Evolutionary conservation across 2,797 vertebrate genomes (phyloP).

Genomic region (Oophaga sylvatica): DNA sequence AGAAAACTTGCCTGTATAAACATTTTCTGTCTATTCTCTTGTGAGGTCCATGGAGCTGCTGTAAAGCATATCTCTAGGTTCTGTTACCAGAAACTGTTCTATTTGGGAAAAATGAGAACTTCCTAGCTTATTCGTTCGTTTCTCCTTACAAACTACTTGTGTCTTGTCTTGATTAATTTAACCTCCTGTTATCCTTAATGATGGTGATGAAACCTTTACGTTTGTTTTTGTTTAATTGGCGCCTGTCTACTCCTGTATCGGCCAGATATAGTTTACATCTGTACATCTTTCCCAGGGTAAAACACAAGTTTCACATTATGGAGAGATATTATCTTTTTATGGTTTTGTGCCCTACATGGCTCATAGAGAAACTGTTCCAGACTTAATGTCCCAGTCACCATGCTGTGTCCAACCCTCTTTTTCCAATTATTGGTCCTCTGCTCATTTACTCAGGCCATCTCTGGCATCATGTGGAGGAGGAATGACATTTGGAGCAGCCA

Average conservation of each 20-base stretch:
- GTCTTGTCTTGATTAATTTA: not conserved
- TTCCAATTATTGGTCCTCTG: not conserved
- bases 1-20: too few species aligned
- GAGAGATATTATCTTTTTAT: not conserved
- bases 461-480: not conserved
- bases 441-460: not conserved
- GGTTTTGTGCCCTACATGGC: not conserved
- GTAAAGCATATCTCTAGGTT: too few species aligned
- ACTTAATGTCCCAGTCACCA: not conserved
- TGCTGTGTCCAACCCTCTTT: not conserved
- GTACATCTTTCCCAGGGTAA: not conserved
- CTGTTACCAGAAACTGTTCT: too few species aligned
- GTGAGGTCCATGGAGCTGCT: too few species aligned
- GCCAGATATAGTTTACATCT: not conserved
- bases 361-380: not conserved
- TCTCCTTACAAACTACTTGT: not conserved
- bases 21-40: too few species aligned
- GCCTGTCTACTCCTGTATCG: not conserved
- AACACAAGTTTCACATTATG: not conserved
- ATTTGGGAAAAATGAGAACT: too few species aligned
- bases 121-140: too few species aligned
- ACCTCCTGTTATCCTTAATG: not conserved
- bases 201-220: not conserved
- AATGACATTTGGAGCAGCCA: not conserved
- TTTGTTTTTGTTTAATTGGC: constrained; percentile 7